Percentiles rank a stretch among this genome's conserved stretches.
phyloP scores from a whole-genome alignment of 2,113 vertebrate species.

The Uropsilus gracilis region DNA sequence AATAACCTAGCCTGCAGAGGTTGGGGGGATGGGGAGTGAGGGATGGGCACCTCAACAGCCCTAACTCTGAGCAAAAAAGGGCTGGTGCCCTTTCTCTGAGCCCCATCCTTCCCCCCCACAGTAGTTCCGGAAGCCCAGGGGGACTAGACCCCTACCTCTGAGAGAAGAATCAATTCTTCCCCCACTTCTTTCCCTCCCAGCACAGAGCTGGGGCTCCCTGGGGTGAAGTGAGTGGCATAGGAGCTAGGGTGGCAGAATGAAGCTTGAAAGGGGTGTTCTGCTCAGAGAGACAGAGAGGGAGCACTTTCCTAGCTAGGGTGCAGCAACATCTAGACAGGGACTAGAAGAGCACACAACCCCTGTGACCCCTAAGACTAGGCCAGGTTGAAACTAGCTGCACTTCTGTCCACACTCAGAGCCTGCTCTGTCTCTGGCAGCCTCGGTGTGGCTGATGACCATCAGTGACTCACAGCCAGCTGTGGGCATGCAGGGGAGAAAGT shows the following conservation, averaged over 20 bases:
- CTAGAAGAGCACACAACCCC: neutral
- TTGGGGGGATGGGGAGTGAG: too few relatives aligned
- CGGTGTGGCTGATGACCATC: slow-evolving; percentile 40
- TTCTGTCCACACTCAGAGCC: neutral
- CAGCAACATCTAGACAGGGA: neutral
- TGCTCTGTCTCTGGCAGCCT: slow-evolving; percentile 27
- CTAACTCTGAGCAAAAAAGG: too few relatives aligned
- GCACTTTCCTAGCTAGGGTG: neutral
- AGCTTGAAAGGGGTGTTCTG: neutral
- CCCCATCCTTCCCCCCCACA: too few relatives aligned
- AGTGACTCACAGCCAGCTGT: slow-evolving; percentile 72
- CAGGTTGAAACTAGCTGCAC: neutral
- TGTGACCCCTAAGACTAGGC: neutral
- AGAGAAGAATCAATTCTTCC: neutral
- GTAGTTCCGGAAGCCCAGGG: neutral
- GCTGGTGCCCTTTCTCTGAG: neutral
- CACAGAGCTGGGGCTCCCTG: too few relatives aligned
- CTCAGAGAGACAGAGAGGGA: neutral
- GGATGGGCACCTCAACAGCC: too few relatives aligned
- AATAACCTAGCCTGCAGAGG: neutral
- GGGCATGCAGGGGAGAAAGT: slow-evolving; percentile 68
- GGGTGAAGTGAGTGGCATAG: neutral
- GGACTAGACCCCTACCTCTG: neutral
- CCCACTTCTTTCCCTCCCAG: neutral
- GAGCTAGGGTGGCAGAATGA: neutral